These are phyloP conservation scores for Notodonta ziczac DNA, from an alignment of 2,888 invertebrate genomes.

Conservation along the genomic window DNA sequence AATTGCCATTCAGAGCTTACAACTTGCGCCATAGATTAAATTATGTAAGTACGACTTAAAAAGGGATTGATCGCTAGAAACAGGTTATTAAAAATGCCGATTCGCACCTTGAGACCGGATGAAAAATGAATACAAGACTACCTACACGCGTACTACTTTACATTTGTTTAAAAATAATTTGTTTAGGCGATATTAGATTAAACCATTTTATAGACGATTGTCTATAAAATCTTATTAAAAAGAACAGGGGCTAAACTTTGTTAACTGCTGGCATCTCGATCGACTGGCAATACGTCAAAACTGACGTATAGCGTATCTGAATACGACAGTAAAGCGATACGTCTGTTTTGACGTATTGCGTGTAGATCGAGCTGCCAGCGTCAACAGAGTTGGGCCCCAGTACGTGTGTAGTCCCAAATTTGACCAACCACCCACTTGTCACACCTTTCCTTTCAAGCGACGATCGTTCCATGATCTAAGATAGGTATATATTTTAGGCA, in stretches of 20 bases:
- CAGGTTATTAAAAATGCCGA: constrained; percentile 38
- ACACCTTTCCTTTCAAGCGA: neutral
- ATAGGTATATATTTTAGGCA: neutral
- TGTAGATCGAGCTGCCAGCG: too few relatives aligned
- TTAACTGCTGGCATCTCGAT: too few relatives aligned
- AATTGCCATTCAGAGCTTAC: neutral
- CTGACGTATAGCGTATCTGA: too few relatives aligned
- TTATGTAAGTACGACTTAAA: constrained; percentile 29
- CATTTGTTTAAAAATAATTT: constrained; percentile 9
- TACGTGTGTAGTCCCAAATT: too few relatives aligned
- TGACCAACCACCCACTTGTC: neutral
- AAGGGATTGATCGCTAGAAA: constrained; percentile 24
- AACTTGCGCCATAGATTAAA: constrained; percentile 13
- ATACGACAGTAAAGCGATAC: too few relatives aligned
- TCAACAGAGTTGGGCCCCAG: too few relatives aligned
- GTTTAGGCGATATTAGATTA: neutral
- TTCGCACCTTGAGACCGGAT: constrained; percentile 35
- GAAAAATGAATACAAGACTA: constrained; percentile 24
- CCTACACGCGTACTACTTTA: constrained; percentile 15
- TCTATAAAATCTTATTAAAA: too few relatives aligned
- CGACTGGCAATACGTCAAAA: too few relatives aligned
- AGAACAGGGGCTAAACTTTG: too few relatives aligned
- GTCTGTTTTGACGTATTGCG: too few relatives aligned
- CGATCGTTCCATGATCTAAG: neutral
- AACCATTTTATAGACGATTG: too few relatives aligned